Evolutionary conservation across 2,888 invertebrate species (phyloP), one percentile per base, ranked within the genome.

Genomic region (Amiota communis): DNA sequence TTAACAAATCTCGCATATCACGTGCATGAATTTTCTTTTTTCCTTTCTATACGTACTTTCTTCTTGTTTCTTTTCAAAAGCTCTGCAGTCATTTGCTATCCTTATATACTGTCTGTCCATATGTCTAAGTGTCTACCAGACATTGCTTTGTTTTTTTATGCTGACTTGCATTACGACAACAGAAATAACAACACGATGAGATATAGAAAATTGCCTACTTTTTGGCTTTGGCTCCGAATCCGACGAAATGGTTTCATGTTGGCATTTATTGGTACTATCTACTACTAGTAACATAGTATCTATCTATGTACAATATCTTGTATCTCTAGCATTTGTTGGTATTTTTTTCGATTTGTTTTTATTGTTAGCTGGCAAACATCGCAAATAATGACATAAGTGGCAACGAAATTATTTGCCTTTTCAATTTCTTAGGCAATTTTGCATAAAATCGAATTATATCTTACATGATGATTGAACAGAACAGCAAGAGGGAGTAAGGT

Each of bases 361-460:
- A 48, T 48, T 65, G 48, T 17, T 13, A 20, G 46, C 17, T 15
- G 48, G 17, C 47, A 65, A 65, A 65, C 48, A 65, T 48, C 17
- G 15, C 65, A 68, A 68, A 68, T 68, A 68, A 68, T 68, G 51
- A 68, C 53, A 68, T 68, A 68, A 68, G 67, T 68, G 67, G 53
- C 67, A 68, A 68, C 67, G 47, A 68, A 76, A 71, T 65, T 71
- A 75, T 82, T 84, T 83, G 78, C 76, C 71, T 86, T 84, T 86
- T 81, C 83, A 83, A 83, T 83, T 86, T 81, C 83, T 86, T 77
- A 80, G 79, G 79, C 79, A 81, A 79, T 79, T 83, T 83, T 81
- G 81, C 83, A 85, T 84, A 77, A 78, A 81, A 81, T 82, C 82
- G 81, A 79, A 80, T 76, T 78, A 76, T 65, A 48, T 65, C 65